Conservation (phyloP, 1,140 invertebrate genomes). For the Neocloeon triangulifer region DNA sequence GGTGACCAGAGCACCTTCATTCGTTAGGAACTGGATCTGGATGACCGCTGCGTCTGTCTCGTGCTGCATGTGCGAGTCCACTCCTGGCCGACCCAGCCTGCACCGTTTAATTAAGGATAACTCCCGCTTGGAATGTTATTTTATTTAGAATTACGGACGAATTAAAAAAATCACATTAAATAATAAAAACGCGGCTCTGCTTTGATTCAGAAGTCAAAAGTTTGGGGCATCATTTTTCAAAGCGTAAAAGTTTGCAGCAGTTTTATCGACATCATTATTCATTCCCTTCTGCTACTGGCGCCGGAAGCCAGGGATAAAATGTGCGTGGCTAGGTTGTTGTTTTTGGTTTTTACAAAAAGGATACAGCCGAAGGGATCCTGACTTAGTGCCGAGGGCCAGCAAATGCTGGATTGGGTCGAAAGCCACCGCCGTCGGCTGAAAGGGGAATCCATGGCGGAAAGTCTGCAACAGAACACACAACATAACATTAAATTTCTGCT, state of each 20-base stretch:
- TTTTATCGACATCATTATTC: no score
- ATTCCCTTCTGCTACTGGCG: no score
- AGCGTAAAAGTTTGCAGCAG: neutral
- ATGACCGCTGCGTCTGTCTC: slow-evolving; percentile 36
- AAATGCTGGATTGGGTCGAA: slow-evolving; percentile 95
- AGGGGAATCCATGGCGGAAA: slow-evolving; percentile 94
- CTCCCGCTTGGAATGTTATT: no score
- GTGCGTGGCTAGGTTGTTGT: no score
- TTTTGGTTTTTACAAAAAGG: slow-evolving; percentile 39
- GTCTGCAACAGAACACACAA: slow-evolving; percentile 61
- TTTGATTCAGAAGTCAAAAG: no score
- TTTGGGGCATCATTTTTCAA: no score
- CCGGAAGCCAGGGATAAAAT: no score
- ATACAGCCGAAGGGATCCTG: slow-evolving; percentile 91
- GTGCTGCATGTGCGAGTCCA: slow-evolving; percentile 82
- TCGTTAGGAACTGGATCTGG: slow-evolving; percentile 82
- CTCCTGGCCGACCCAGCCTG: slow-evolving; percentile 83
- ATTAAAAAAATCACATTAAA: no score
- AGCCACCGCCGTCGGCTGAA: slow-evolving; percentile 86
- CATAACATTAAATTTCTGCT: no score
- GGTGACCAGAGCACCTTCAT: slow-evolving; percentile 88
- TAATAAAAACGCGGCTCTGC: no score
- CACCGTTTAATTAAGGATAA: slow-evolving; percentile 16
- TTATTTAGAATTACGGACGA: no score
- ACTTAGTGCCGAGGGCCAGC: slow-evolving; percentile 89